phyloP scores from a whole-genome alignment of 2,888 invertebrate species.

The Macrophya alboannulata region DNA sequence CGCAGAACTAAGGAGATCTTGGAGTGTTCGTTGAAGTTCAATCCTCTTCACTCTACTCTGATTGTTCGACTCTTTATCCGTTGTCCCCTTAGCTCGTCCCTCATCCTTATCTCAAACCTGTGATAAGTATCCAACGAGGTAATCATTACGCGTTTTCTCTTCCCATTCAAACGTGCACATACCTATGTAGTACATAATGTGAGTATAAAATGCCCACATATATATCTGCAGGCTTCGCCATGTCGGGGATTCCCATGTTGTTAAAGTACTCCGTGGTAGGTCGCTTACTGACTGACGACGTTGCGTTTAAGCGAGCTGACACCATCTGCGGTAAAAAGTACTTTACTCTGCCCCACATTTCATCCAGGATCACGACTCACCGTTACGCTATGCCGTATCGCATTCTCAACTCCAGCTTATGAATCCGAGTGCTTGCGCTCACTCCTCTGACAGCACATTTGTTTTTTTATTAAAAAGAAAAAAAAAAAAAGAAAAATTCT shows the following conservation, averaged over 20 bases:
- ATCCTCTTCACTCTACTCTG: conserved; percentile 39
- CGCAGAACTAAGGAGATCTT: conserved; percentile 32
- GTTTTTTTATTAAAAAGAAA: background rate
- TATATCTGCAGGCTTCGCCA: conserved; percentile 3
- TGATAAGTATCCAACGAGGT: conserved; percentile 20
- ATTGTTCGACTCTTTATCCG: conserved; percentile 34
- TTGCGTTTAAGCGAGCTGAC: conserved; percentile 43
- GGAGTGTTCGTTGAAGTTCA: conserved; percentile 28
- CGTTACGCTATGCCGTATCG: conserved; percentile 39
- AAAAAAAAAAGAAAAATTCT: background rate
- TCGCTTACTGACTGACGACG: conserved; percentile 47
- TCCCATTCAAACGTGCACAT: conserved; percentile 16
- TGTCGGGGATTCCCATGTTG: background rate
- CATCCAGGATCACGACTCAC: conserved; percentile 47
- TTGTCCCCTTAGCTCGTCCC: background rate
- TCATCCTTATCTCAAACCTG: conserved; percentile 7
- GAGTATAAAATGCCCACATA: conserved; percentile 2
- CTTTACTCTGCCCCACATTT: conserved; percentile 50
- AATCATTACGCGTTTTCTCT: background rate
- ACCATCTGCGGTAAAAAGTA: conserved; percentile 48
- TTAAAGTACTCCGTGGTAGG: conserved; percentile 39
- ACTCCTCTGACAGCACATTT: conserved; percentile 36
- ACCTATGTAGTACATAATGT: background rate
- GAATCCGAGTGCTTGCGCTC: conserved; percentile 39
- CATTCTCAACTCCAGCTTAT: conserved; percentile 41